Evolutionary conservation across 2,113 vertebrate genomes (phyloP), one percentile per base, ranked within the genome.

Genomic region (Leptobrachium leishanense): DNA sequence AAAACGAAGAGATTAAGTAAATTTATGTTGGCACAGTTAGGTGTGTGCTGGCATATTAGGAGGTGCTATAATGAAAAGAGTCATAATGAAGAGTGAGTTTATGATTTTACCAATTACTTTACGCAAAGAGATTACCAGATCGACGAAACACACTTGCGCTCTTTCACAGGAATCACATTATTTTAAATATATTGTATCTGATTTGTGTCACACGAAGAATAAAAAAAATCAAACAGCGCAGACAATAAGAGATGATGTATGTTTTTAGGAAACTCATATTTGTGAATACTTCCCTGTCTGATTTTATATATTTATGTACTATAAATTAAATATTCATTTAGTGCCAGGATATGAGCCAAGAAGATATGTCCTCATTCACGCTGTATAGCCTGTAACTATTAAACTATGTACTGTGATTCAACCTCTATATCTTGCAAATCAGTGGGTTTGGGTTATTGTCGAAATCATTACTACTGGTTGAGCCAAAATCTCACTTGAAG

Each of bases 1-100:
- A 81, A 74, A 81, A 81, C 67, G 71, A 79, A 73, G 77, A 79
- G 77, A 81, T 74, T 74, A 81, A 74, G 63, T 74, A 74, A 59
- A 81, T 81, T 81, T 81, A 66, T 74, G 72, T 81, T 81, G 78
- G 78, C 78, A 81, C 54, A 2, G 11, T 53, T 72, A 74, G 78
- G 78, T 81, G 78, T 81, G 64, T 68, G 42, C 64, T 81, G 72
- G 78, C 78, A 81, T 81, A 65, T 74, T 68, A 62, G 12, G 55
- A 74, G 53, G 65, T 57, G 59, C 44, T 74, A 81, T 53, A 81
- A 68, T 64, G 72, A 74, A 81, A 67, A 74, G 77, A 79, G 44
- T 74, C 68, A 53, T 80, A 72, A 80, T 64, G 40, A 74, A 74
- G 54, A 68, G 64, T 64, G 68, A 68, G 71, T 50, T 81, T 81